A percentile compares a stretch with the other conserved stretches of the same genome.
Conservation (phyloP, 2,113 vertebrate species). For the Dasyurus viverrinus region DNA sequence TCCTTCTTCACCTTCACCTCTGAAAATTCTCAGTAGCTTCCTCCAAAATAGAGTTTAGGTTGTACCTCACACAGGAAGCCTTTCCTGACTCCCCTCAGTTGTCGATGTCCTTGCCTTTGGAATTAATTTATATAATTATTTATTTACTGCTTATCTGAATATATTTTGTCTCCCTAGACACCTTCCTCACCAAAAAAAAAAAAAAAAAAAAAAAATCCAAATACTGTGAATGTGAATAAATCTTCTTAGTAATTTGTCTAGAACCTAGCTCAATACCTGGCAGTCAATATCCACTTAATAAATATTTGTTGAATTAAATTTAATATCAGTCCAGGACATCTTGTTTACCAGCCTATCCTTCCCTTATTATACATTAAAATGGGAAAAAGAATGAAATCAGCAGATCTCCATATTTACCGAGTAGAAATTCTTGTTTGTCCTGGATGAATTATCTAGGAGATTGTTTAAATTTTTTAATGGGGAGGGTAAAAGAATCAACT, state of each 20-base stretch:
- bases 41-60: too few species aligned
- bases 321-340: background rate
- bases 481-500: background rate
- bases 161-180: background rate
- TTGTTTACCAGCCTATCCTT: slow-evolving; percentile 15
- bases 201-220: background rate
- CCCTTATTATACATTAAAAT: background rate
- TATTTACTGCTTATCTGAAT: background rate
- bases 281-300: background rate
- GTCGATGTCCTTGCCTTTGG: background rate
- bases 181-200: background rate
- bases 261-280: background rate
- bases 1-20: too few species aligned
- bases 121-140: background rate
- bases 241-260: background rate
- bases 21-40: too few species aligned
- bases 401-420: background rate
- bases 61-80: too few species aligned
- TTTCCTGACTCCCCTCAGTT: too few species aligned
- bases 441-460: slow-evolving; percentile 7
- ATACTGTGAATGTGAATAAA: background rate
- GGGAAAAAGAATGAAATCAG: background rate
- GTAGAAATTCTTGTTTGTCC: background rate
- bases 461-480: background rate
- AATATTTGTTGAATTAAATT: background rate